Base-by-base conservation (phyloP, 1,140 invertebrate species). In the Drosophila bocki region DNA sequence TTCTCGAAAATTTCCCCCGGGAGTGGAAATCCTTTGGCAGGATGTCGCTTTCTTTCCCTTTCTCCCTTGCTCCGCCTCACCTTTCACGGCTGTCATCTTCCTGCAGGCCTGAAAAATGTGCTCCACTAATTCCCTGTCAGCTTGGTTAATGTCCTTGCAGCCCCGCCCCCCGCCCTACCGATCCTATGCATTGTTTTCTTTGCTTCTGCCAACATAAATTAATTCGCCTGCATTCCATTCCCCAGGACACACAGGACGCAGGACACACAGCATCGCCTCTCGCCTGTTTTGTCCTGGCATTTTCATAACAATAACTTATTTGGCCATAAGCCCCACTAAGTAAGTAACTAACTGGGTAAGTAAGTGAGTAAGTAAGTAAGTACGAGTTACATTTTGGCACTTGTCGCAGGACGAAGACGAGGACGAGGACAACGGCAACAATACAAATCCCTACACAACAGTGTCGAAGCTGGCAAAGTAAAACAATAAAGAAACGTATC, bases 271-370 rank as follows among this genome's bases (percentile, higher is more conserved):
- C 13, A 48, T 32, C 26, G 29, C n/a, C n/a, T 22, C 51, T 22
- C 33, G 33, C 51, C 15, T 13, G 26, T 32, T 72, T 60, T 72
- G 70, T 60, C 56, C 44, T 60, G 53, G 54, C 51, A 60, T 72
- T 74, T 60, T 74, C 70, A 74, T 74, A 74, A 74, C 70, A 74
- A 74, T 74, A 74, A 74, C 70, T 74, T 74, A 74, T 60, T 74
- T 17, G 68, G 53, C 70, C 70, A 62, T 75, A 74, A 74, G 71
- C 47, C 71, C 19, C 48, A 48, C 58, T 75, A 75, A 75, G 75
- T 82, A 78, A 78, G 75, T 78, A 71, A 82, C 57, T 82, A 80
- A 82, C 69, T 82, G 67, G 78, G 75, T 75, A 82, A 82, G 80
- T 81, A 64, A 82, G 79, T 83, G 60, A 62, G 80, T 79, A 50